Evolutionary conservation across 1,140 invertebrate genomes (phyloP).

Genomic region (Psix sp.): DNA sequence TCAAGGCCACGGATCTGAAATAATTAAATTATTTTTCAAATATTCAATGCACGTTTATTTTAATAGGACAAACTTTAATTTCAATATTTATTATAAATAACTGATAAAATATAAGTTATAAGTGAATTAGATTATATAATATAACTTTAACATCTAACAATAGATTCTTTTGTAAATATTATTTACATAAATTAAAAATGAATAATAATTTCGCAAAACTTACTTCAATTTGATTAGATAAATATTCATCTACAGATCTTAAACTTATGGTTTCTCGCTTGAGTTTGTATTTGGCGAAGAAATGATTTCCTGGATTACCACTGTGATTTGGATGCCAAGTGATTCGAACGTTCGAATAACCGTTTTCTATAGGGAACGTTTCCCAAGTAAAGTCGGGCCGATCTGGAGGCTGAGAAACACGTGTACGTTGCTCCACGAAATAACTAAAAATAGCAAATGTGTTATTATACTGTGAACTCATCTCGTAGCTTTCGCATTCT

Average conservation of each 20-base stretch:
- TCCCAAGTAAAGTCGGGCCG: conserved; percentile 86
- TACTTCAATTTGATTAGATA: conserved; percentile 87
- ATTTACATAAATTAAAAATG: conserved; percentile 4
- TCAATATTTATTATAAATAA: too few species aligned
- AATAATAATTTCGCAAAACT: conserved; percentile 77
- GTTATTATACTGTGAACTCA: conserved; percentile 24
- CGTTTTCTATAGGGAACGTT: conserved; percentile 83
- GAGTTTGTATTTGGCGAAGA: conserved; percentile 90
- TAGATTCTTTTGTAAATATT: not conserved
- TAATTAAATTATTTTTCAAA: conserved; percentile 14
- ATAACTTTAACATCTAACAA: too few species aligned
- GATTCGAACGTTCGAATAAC: conserved; percentile 85
- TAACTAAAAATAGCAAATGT: conserved; percentile 75
- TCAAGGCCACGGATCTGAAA: conserved; percentile 84
- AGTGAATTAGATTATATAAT: not conserved
- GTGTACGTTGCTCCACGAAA: conserved; percentile 88
- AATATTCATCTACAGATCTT: conserved; percentile 81
- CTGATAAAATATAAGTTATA: not conserved
- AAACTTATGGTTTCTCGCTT: conserved; percentile 84
- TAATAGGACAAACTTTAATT: too few species aligned
- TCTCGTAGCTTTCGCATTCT: conserved; percentile 10
- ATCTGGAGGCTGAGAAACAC: conserved; percentile 82
- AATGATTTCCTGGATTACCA: conserved; percentile 87
- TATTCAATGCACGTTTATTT: too few species aligned
- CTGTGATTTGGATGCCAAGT: conserved; percentile 87